Base-by-base conservation (phyloP, 2,113 vertebrate genomes). In the Vireo altiloquus region DNA sequence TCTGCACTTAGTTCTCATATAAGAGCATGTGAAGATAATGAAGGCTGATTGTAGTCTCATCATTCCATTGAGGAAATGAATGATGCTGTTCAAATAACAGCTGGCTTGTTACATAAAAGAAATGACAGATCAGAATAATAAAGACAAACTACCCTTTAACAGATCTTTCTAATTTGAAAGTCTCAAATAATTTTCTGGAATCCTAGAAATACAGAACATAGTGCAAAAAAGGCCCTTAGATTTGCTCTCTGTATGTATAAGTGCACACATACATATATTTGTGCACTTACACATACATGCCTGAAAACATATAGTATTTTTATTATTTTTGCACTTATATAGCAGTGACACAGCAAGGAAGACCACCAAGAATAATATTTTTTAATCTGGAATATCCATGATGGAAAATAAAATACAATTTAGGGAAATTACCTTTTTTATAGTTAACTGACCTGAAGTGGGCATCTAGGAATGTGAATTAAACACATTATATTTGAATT, bases 11-110 rank as follows among this genome's bases (percentile, higher is more conserved):
- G 85, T 87, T 97, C 96, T 95, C 94, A 90, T 95, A 95, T 89
- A 95, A 97, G 95, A 95, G 92, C 93, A 94, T 89, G 76, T 85
- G 78, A 97, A 96, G 91, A 97, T 97, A 98, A 97, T 94, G 94
- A 97, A 96, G 89, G 90, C 76, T 97, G 92, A 97, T 97, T 97
- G 79, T 95, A 94, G 79, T 94, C 88, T 92, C 92, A 96, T 96
- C 89, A 81, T 93, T 92, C 86, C 65, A 90, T 82, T 70, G 87
- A 94, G 76, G 92, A 95, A 91, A 93, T 89, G 54, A 97, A 77
- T 90, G 74, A 95, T 89, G 52, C 94, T 96, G 95, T 96, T 94
- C 96, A 97, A 97, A 83, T 93, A 97, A 94, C 92, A 96, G 93
- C 92, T 96, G 88, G 70, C 81, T 95, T 95, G 94, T 90, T 97